Evolutionary conservation across 1,140 invertebrate genomes (phyloP).

Genomic region (Uloborus diversus): DNA sequence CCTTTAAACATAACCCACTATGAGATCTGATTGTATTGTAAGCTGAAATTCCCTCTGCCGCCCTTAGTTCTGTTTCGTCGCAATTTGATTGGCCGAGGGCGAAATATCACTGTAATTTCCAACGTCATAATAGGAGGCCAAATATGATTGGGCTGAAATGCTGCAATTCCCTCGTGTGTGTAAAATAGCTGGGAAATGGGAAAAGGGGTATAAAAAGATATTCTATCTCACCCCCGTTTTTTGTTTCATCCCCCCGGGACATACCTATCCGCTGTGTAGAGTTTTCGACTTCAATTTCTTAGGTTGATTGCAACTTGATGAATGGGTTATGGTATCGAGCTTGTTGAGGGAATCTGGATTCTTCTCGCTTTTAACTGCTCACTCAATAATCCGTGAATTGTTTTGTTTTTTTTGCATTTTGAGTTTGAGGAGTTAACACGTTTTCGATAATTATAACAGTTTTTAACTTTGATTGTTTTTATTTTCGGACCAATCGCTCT

Average conservation of each 20-base stretch:
- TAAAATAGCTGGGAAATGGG: constrained; percentile 49
- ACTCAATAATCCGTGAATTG: no score
- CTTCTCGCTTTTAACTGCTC: no score
- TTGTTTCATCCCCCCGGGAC: background rate
- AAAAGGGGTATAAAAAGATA: constrained; percentile 28
- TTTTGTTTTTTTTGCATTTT: no score
- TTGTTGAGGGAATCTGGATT: background rate
- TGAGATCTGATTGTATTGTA: constrained; percentile 54
- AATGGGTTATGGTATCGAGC: background rate
- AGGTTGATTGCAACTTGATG: background rate
- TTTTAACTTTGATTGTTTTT: no score
- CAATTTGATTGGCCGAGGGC: constrained; percentile 51
- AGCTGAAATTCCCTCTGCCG: constrained; percentile 46
- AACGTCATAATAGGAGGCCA: constrained; percentile 51
- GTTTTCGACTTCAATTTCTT: constrained; percentile 31
- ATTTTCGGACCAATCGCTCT: no score
- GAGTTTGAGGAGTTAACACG: no score
- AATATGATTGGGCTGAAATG: constrained; percentile 44
- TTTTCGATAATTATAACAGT: no score
- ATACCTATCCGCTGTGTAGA: background rate
- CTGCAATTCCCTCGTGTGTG: constrained; percentile 38
- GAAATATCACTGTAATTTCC: constrained; percentile 52
- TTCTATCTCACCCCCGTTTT: background rate
- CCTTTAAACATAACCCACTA: constrained; percentile 30
- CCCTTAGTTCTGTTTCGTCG: constrained; percentile 50